phyloP scores from a whole-genome alignment of 2,888 invertebrate genomes.

The Malthinus seriepunctatus region DNA sequence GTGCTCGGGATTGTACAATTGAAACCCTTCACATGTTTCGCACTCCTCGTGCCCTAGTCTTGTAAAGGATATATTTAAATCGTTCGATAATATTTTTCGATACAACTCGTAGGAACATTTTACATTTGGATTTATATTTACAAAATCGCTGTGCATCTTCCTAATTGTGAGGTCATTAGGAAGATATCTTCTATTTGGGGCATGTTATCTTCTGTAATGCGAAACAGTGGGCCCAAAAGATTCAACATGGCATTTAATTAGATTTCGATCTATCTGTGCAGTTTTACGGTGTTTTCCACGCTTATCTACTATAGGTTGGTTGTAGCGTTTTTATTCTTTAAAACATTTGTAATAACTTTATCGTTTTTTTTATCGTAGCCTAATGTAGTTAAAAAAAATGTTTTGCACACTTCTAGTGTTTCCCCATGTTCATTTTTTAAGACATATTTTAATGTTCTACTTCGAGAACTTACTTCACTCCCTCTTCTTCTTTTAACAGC shows the following conservation, averaged over 20 bases:
- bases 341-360: not conserved
- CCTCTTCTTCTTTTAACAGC: constrained; percentile 12
- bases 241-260: not conserved
- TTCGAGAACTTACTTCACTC: constrained; percentile 1
- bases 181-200: not conserved
- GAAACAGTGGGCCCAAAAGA: not conserved
- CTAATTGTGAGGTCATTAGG: not conserved
- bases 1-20: constrained; percentile 5
- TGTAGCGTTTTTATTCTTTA: not conserved
- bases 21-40: not conserved
- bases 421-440: not conserved
- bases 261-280: not conserved
- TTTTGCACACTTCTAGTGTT: constrained; percentile 1
- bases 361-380: constrained; percentile 6
- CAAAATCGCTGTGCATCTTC: not conserved
- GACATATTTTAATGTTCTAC: not conserved
- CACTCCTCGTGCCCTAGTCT: not conserved
- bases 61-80: not conserved
- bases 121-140: not conserved
- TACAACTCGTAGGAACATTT: not conserved
- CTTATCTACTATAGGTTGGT: not conserved
- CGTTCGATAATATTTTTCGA: not conserved
- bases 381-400: not conserved
- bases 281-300: constrained; percentile 1
- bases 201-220: not conserved